phyloP scores from a whole-genome alignment of 1,140 invertebrate species.

The Zaprionus camerounensis region DNA sequence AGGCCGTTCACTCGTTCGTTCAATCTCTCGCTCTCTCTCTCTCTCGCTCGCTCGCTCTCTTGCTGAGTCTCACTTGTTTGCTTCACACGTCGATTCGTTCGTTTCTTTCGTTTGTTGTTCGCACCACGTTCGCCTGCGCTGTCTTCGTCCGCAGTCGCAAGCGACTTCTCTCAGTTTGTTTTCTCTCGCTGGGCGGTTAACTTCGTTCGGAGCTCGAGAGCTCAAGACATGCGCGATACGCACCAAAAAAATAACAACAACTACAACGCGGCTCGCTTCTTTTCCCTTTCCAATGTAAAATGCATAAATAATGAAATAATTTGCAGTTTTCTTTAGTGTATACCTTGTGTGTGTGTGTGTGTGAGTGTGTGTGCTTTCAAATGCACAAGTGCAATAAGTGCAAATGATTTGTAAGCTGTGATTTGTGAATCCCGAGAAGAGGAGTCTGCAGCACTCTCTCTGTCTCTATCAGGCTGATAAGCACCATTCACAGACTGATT shows the following conservation, averaged over 20 bases:
- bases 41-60: constrained; percentile 34
- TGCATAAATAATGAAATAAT: constrained; percentile 10
- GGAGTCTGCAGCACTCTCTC: not conserved
- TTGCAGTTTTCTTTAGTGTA: constrained; percentile 4
- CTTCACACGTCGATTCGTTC: constrained; percentile 23
- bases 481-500: not conserved
- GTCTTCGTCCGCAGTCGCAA: constrained; percentile 11
- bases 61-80: constrained; percentile 10
- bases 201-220: constrained; percentile 41
- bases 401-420: constrained; percentile 15
- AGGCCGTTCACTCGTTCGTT: constrained; percentile 17
- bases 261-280: not conserved
- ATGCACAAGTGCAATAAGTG: constrained; percentile 3
- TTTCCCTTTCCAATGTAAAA: not conserved
- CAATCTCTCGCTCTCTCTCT: constrained; percentile 11
- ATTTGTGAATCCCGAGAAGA: not conserved
- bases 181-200: constrained; percentile 65
- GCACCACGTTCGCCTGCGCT: constrained; percentile 41
- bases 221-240: constrained; percentile 48
- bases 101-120: constrained; percentile 58
- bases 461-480: not conserved
- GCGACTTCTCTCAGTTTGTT: constrained; percentile 57
- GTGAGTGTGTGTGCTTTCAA: not conserved
- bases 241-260: not conserved
- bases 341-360: not conserved